Base-by-base conservation (phyloP, 2,888 invertebrate genomes). In the Hypercompe scribonia region DNA sequence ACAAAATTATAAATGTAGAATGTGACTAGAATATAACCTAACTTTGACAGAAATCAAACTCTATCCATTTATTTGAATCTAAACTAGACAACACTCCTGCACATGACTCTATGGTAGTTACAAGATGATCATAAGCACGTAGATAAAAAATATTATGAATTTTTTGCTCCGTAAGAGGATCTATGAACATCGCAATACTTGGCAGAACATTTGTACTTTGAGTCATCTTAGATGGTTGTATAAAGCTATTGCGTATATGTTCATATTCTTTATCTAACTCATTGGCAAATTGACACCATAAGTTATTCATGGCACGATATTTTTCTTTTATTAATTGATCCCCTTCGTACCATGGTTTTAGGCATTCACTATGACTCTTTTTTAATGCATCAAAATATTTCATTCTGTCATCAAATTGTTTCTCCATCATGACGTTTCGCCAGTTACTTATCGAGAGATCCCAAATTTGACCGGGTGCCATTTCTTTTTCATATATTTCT, bases 61-160 rank as follows among this genome's bases (percentile, higher is more conserved):
- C 88, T 68, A 95, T 91, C 94, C 94, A 94, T 82, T 90, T 90
- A 78, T 93, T 92, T 36, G 92, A 86, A 83, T 95, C 95, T 72
- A 95, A 86, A 68, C 95, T 94, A 72, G 93, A 93, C 0, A 95
- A 78, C 7, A 93, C 79, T 66, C 94, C 95, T 58, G 92, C 93
- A 75, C 91, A 90, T 28, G 84, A 58, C 72, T 95, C 94, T 10
- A 94, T 89, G 36, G 92, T 88, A 3, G 68, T 74, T 2, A 81
- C 86, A 10, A 95, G 80, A 70, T 92, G 91, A 3, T 93, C 91
- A 74, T 90, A 90, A 63, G 90, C 88, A 36, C 87, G 86, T 34
- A 94, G 75, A 68, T 90, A 93, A 76, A 94, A 94, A 68, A 93
- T 70, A 78, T 92, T 90, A 34, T 81, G 85, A 31, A 91, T 80